Evolutionary conservation across 2,888 invertebrate species (phyloP), one percentile per base, ranked within the genome.

Genomic region (Metacarcinus magister): DNA sequence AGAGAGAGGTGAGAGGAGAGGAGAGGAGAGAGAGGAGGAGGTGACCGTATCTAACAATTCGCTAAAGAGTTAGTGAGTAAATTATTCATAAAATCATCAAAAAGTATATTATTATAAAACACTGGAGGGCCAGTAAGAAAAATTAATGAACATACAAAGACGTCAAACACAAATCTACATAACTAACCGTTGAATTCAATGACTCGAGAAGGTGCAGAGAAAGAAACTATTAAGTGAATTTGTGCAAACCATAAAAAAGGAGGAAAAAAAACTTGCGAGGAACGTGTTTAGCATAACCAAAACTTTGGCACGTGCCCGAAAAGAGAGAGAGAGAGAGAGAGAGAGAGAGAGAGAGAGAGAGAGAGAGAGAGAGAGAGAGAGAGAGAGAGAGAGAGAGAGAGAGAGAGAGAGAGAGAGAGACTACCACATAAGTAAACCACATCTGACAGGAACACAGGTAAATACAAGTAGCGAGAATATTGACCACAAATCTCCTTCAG

Each of bases 371-470:
- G 91, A 43, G 91, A 43, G 89, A 89, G 89, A 43, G 46, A 91
- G 91, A 91, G 91, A 44, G 91, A 44, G 91, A 44, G 91, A 91
- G 91, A 44, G 91, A 91, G 91, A 91, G 91, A 91, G 91, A 44
- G 91, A 46, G 91, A 46, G n/a, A 46, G 54, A 60, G 60, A 60
- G 91, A 46, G 91, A 23, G 43, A 46, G 46, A 46, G 91, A 91
- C 7, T n/a, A 46, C 39, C 19, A 5, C 16, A 4, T 5, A 60
- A 10, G 93, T 13, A 67, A 75, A 67, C 16, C 32, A 43, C 16
- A 32, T 3, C 19, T 23, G 23, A 48, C 92, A 46, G 23, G 46
- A 91, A 43, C n/a, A 10, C 13, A 48, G 13, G 43, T 91, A 91
- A n/a, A 28, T n/a, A 54, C 28, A 92, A 19, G n/a, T 13, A 32